phyloP scores from a whole-genome alignment of 2,797 vertebrate genomes.

The Dendrocincla fuliginosa region DNA sequence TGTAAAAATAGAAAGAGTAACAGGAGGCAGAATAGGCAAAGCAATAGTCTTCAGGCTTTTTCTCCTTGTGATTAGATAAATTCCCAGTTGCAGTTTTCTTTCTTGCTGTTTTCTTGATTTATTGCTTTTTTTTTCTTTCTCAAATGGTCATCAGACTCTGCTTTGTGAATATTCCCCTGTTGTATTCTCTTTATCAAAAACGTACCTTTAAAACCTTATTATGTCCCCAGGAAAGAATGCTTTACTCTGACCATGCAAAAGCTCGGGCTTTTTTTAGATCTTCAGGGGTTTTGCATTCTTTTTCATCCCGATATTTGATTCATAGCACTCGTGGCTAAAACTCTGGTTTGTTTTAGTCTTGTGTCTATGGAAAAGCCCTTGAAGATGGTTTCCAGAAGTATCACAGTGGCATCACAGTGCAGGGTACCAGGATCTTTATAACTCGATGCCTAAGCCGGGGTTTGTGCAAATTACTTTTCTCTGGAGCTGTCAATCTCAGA shows the following conservation, averaged over 20 bases:
- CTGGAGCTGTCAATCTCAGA: neutral
- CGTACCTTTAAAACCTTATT: neutral
- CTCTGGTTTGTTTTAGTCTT: neutral
- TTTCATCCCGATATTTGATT: neutral
- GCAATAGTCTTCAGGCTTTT: neutral
- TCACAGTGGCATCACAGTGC: neutral
- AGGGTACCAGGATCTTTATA: neutral
- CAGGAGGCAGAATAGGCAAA: neutral
- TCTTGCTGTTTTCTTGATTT: neutral
- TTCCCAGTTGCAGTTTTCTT: neutral
- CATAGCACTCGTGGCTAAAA: neutral
- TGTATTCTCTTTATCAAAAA: neutral
- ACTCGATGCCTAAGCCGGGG: neutral
- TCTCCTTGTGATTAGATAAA: neutral
- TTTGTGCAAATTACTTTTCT: neutral
- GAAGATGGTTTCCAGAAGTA: neutral
- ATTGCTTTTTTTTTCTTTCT: neutral
- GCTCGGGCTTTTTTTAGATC: neutral
- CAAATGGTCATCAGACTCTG: neutral
- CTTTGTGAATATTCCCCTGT: neutral
- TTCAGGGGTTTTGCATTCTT: neutral
- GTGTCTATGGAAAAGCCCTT: neutral
- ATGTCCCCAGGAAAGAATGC: neutral
- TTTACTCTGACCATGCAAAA: neutral
- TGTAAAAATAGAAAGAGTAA: neutral